Evolutionary conservation across 2,797 vertebrate genomes (phyloP).

Genomic region (Tamandua tetradactyla): DNA sequence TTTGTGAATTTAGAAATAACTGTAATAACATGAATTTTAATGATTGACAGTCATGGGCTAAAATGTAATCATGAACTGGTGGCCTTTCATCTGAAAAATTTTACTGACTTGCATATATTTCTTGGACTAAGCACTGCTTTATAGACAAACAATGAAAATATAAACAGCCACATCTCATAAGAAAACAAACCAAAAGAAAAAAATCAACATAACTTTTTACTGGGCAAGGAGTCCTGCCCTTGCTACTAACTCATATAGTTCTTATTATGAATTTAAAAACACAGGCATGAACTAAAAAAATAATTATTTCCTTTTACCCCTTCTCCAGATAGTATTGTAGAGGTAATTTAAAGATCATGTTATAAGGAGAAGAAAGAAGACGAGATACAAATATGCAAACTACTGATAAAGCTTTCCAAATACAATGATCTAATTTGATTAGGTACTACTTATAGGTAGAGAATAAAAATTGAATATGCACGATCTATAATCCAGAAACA

Average conservation of each 20-base stretch:
- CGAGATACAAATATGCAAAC: background rate
- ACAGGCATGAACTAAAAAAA: conserved; percentile 31
- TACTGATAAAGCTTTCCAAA: conserved; percentile 24
- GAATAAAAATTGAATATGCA: background rate
- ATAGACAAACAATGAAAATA: conserved; percentile 42
- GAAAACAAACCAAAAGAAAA: conserved; percentile 16
- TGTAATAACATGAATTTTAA: conserved; percentile 70
- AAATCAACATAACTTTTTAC: background rate
- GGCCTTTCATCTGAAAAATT: conserved; percentile 22
- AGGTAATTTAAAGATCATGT: background rate
- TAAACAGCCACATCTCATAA: background rate
- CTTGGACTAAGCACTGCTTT: conserved; percentile 20
- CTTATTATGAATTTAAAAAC: background rate
- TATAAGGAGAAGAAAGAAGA: background rate
- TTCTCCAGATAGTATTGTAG: background rate
- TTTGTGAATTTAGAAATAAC: conserved; percentile 72
- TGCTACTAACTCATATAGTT: conserved; percentile 21
- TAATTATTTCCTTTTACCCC: conserved; percentile 11
- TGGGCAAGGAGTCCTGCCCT: background rate
- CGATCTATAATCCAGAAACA: background rate
- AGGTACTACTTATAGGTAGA: background rate
- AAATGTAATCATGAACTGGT: conserved; percentile 51
- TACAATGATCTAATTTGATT: conserved; percentile 1
- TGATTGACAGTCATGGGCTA: conserved; percentile 49
- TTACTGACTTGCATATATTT: conserved; percentile 42